Percentiles rank a stretch among this genome's conserved stretches.
These are phyloP conservation scores for Thalassarche chlororhynchos DNA, from an alignment of 2,113 vertebrate genomes.

Conservation along the genomic window DNA sequence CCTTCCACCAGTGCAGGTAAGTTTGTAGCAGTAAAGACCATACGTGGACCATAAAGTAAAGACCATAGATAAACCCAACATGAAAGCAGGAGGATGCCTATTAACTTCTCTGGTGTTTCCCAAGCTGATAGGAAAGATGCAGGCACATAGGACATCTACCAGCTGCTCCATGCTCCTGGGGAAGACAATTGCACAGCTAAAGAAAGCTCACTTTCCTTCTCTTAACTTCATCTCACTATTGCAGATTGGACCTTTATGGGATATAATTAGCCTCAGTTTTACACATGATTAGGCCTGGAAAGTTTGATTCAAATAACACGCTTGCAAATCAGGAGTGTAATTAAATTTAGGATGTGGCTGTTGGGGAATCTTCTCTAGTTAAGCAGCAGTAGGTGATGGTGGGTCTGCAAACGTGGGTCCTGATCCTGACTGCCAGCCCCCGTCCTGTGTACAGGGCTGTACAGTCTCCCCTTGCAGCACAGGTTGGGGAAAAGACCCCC, in stretches of 20 bases:
- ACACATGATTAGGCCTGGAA: neutral
- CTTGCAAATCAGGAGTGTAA: constrained; percentile 3
- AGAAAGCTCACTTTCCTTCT: neutral
- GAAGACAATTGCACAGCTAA: neutral
- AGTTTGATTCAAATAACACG: neutral
- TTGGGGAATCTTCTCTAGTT: neutral
- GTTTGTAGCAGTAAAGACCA: neutral
- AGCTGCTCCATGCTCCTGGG: neutral
- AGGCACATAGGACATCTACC: neutral
- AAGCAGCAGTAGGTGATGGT: neutral
- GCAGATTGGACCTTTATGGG: neutral
- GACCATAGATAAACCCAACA: neutral
- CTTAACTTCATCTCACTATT: neutral
- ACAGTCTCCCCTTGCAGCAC: neutral
- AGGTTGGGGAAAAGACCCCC: neutral
- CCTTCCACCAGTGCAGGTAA: neutral
- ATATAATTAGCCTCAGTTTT: neutral
- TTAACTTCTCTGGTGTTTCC: neutral
- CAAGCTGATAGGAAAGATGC: neutral
- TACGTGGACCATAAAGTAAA: neutral
- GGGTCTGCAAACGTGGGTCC: neutral
- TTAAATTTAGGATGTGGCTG: neutral
- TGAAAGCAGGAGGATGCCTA: neutral
- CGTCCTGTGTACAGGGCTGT: neutral
- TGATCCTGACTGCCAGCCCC: neutral